Evolutionary conservation across 2,113 vertebrate genomes (phyloP), one percentile per base, ranked within the genome.

Genomic region (Limanda limanda): DNA sequence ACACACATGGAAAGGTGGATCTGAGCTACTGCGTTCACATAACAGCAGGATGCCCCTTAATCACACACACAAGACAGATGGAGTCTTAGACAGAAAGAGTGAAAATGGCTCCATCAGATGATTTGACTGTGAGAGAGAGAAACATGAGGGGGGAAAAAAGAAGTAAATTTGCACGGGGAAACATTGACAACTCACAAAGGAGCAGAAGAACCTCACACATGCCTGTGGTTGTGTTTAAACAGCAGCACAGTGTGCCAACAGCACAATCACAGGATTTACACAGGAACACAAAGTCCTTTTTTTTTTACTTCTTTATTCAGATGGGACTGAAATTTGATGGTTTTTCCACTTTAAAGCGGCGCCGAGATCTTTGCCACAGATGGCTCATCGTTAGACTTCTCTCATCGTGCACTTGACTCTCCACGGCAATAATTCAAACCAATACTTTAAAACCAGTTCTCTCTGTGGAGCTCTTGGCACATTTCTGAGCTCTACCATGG

Each of bases 241-340:
- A 66, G 68, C 18, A 73, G 25, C 82, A 61, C 25, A 59, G 58
- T 78, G 74, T 87, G 81, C 78, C 78, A 79, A 65, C 70, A 78
- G 71, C 71, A 71, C 77, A 84, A 79, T 84, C 65, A 66, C 56
- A 83, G 79, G 85, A 79, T 86, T 86, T 85, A 73, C 81, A 66
- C 68, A 83, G 60, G 79, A 86, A 85, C 76, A 86, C 23, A 86
- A 65, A 86, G 83, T 71, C 63, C 76, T 25, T 68, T 78, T 82
- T 83, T 74, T 25, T 45, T 68, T 78, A 78, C 82, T 74, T 13
- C 40, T 63, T 45, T n/a, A 71, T 72, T 68, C 81, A 45, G 45
- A 45, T 13, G 62, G 45, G 74, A 79, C 65, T 67, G 54, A 62
- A 78, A 69, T 83, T 77, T 75, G 82, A 85, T 85, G 85, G 62